Evolutionary conservation across 2,888 invertebrate species (phyloP), one percentile per base, ranked within the genome.

Genomic region (Meta bourneti): DNA sequence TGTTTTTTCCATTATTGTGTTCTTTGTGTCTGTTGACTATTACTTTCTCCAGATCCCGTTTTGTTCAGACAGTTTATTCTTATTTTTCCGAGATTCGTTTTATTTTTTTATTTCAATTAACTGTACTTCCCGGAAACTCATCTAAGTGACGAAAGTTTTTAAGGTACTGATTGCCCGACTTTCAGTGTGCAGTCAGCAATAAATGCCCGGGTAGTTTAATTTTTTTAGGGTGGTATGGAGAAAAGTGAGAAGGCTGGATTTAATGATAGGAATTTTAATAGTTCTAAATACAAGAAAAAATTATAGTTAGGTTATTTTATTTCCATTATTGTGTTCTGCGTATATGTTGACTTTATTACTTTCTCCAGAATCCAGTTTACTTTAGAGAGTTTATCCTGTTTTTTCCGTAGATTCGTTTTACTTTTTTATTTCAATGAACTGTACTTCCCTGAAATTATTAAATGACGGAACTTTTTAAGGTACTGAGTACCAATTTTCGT

Each of bases 21-120:
- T 34, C 34, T 34, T 1, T 34, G 4, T 34, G 34, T 34, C 1
- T 34, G 34, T 4, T 34, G 4, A 34, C 1, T 90, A 90, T 90
- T 90, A 90, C 84, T 90, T 90, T 90, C 83, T 83, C 61, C 19
- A 48, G 74, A 81, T 74, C 74, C 52, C 88, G 72, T 88, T 81
- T 81, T 80, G 74, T 54, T 84, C 74, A 52, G 84, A 75, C 74
- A 61, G 74, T 52, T 84, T 61, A 61, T 20, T 61, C 54, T 54
- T 51, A 16, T 71, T 51, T 70, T 19, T 8, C 71, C 61, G 11
- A 61, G 61, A 61, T 61, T 61, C 61, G 61, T 61, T 61, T 61
- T 61, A 16, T 61, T 61, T 61, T 16, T 61, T 61, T 61, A 61
- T 61, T 16, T 61, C 61, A 16, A 61, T 61, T 6, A 61, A 61